Evolutionary conservation across 2,797 vertebrate species (phyloP), one percentile per base, ranked within the genome.

Genomic region (Eleutherodactylus coqui): DNA sequence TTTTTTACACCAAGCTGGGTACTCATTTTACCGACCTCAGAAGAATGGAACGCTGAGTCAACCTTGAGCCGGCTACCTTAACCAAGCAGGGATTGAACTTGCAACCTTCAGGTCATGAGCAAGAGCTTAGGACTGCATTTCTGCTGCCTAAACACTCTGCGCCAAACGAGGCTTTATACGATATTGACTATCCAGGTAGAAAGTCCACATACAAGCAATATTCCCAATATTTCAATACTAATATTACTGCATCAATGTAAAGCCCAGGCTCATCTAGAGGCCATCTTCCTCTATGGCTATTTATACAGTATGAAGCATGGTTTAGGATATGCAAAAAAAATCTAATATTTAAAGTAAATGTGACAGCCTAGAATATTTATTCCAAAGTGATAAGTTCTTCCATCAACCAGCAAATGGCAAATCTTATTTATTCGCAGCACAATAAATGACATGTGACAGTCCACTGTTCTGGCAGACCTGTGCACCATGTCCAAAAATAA

Each of bases 401-500:
- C 73, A 17, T 76, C 47, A 51, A 21, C 7, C 27, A 75, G 34
- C 67, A 70, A 70, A 70, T 41, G 5, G 34, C 67, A 70, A 70
- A 70, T 24, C 21, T 2, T 70, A 9, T 49, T 75, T 75, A 47
- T 49, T 29, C 1, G 45, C 67, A 62, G 55, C 41, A 49, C 3
- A 84, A 34, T 85, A 87, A 89, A 89, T 84, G 58, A 84, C 87
- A 89, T 84, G 84, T n/a, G 1, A 60, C 85, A 84, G 82, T 62
- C 86, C 32, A 38, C 75, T 89, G 84, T 89, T 43, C 19, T 82
- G 75, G 55, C 67, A 86, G 75, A 0, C 64, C 7, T 16, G 9
- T 43, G 47, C 10, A 7, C 16, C 76, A 88, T 86, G 88, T 86
- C 67, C 60, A 83, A 83, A 83, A 83, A 69, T 64, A 64, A 19